Evolutionary conservation across 2,113 vertebrate genomes (phyloP).

Genomic region (Python bivittatus): DNA sequence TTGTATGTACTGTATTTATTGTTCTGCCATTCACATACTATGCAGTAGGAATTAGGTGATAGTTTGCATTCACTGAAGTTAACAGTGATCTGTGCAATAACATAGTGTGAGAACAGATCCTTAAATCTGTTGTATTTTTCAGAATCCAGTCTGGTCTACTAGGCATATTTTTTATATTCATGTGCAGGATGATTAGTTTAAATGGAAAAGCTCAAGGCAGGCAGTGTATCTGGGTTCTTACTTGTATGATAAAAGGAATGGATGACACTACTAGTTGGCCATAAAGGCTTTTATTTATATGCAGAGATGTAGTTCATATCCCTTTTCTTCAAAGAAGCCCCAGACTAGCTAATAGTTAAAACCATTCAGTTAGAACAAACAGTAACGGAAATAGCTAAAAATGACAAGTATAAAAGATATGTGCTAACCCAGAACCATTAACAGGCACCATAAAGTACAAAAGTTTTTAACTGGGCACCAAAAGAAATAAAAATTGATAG

Average conservation of each 20-base stretch:
- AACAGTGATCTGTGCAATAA: background rate
- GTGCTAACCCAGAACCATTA: background rate
- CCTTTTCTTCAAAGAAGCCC: background rate
- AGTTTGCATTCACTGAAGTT: background rate
- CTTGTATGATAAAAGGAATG: background rate
- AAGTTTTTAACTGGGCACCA: background rate
- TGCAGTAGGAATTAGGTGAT: background rate
- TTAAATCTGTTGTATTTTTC: background rate
- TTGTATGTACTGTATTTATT: too few relatives aligned
- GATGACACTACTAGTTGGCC: too few relatives aligned
- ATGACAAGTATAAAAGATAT: background rate
- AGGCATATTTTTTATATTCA: background rate
- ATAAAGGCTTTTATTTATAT: background rate
- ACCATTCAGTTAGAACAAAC: background rate
- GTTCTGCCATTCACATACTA: background rate
- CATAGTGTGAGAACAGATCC: too few relatives aligned
- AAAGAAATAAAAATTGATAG: background rate
- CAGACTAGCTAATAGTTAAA: background rate
- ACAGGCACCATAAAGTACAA: background rate
- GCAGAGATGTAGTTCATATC: background rate
- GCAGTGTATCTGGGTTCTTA: background rate
- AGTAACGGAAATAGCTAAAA: background rate
- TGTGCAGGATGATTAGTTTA: background rate
- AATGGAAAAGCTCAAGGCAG: background rate
- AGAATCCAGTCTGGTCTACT: background rate